phyloP scores from a whole-genome alignment of 2,888 invertebrate species.

The Geotrupes spiniger region DNA sequence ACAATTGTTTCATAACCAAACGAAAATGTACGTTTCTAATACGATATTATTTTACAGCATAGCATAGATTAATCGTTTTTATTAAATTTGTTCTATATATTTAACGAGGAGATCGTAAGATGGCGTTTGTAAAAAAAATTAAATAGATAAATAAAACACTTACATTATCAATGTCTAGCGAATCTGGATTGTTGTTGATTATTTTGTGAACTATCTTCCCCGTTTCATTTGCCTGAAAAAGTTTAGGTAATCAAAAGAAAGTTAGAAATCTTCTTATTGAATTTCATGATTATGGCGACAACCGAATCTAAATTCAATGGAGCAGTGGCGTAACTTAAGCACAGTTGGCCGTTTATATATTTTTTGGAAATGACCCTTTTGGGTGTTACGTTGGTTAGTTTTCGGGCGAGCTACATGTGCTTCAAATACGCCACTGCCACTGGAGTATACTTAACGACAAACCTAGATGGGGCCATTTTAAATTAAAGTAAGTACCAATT shows the following conservation, averaged over 20 bases:
- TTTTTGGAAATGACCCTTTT: too few species aligned
- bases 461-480: slow-evolving; percentile 1
- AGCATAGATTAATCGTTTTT: too few species aligned
- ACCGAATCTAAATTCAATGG: too few species aligned
- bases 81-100: slow-evolving; percentile 2
- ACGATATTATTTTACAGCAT: too few species aligned
- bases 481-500: slow-evolving; percentile 21
- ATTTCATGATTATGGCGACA: too few species aligned
- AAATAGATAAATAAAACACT: slow-evolving; percentile 24
- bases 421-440: too few species aligned
- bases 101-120: slow-evolving; percentile 10
- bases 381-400: too few species aligned
- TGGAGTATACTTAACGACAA: too few species aligned
- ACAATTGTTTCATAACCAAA: neutral
- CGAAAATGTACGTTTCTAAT: slow-evolving; percentile 1
- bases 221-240: slow-evolving; percentile 25
- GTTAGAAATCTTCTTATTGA: too few species aligned
- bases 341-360: too few species aligned
- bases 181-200: slow-evolving; percentile 24
- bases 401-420: too few species aligned
- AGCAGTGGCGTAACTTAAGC: too few species aligned
- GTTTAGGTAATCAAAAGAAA: neutral
- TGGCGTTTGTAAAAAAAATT: slow-evolving; percentile 27
- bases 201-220: slow-evolving; percentile 25
- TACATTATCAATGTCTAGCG: slow-evolving; percentile 19